Conservation (phyloP, 2,797 vertebrate genomes). For the Gymnodraco acuticeps region DNA sequence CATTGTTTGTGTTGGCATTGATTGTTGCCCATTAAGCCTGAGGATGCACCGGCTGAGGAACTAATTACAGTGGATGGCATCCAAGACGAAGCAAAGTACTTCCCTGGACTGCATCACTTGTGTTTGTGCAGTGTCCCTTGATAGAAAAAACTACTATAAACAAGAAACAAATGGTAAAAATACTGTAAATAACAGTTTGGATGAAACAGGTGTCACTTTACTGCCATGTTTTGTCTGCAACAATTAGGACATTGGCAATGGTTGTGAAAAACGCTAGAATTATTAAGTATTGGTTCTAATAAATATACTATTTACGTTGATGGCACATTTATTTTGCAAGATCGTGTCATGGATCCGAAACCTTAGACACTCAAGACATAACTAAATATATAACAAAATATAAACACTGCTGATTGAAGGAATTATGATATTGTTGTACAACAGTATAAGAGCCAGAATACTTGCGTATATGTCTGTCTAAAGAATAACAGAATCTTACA, state of each 20-base stretch:
- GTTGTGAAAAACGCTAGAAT: not conserved
- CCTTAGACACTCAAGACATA: too few relatives aligned
- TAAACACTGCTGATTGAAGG: too few relatives aligned
- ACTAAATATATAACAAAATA: too few relatives aligned
- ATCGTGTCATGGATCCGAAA: too few relatives aligned
- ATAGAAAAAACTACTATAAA: conserved; percentile 36
- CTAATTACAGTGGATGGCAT: conserved; percentile 80
- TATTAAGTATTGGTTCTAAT: conserved; percentile 6
- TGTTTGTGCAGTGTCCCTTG: conserved; percentile 66
- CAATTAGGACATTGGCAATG: not conserved
- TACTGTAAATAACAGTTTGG: conserved; percentile 18
- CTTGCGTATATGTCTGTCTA: too few relatives aligned
- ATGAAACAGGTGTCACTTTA: conserved; percentile 7
- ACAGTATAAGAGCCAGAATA: too few relatives aligned
- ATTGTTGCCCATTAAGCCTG: conserved; percentile 79
- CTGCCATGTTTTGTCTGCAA: not conserved
- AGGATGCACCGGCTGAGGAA: conserved; percentile 74
- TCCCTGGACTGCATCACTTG: conserved; percentile 61
- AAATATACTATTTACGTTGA: conserved; percentile 11
- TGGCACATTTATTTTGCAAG: not conserved
- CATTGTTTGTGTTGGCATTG: conserved; percentile 79
- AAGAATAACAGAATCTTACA: too few relatives aligned
- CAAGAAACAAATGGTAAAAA: conserved; percentile 9
- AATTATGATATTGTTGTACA: too few relatives aligned
- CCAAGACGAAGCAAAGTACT: conserved; percentile 68